These are phyloP conservation scores for Pyrgilauda ruficollis DNA, from an alignment of 2,113 vertebrate species.

Conservation along the genomic window DNA sequence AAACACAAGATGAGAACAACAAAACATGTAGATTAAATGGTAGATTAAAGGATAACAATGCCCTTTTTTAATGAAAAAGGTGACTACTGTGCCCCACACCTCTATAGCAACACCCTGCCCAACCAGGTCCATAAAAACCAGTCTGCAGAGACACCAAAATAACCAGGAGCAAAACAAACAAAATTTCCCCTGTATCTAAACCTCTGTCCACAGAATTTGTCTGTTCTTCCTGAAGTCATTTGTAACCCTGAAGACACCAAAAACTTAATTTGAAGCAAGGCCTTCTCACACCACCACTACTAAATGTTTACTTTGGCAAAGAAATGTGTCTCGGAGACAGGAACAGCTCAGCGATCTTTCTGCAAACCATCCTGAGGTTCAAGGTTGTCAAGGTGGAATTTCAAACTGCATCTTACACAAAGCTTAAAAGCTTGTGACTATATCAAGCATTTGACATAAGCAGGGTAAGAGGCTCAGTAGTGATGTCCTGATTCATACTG, in stretches of 20 bases:
- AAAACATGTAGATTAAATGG: background rate
- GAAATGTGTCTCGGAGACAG: fast-evolving
- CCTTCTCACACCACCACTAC: background rate
- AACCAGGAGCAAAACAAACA: background rate
- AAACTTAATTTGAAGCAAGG: background rate
- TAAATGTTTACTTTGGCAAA: background rate
- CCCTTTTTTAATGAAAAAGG: background rate
- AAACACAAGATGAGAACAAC: background rate
- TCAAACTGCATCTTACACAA: background rate
- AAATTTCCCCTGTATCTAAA: background rate
- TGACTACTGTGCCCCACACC: background rate
- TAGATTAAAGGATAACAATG: background rate
- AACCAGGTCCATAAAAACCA: background rate
- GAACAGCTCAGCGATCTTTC: background rate
- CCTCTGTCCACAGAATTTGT: background rate
- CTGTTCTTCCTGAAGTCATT: background rate
- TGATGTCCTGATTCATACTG: background rate
- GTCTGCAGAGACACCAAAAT: background rate
- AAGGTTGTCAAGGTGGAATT: constrained; percentile 20
- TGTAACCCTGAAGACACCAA: background rate
- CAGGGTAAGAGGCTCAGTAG: constrained; percentile 42
- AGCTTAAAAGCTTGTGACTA: constrained; percentile 52
- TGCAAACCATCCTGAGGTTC: background rate
- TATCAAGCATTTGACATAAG: constrained; percentile 6
- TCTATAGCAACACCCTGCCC: background rate